Evolutionary conservation across 1,140 invertebrate genomes (phyloP).

Genomic region (Doryteuthis pealeii): DNA sequence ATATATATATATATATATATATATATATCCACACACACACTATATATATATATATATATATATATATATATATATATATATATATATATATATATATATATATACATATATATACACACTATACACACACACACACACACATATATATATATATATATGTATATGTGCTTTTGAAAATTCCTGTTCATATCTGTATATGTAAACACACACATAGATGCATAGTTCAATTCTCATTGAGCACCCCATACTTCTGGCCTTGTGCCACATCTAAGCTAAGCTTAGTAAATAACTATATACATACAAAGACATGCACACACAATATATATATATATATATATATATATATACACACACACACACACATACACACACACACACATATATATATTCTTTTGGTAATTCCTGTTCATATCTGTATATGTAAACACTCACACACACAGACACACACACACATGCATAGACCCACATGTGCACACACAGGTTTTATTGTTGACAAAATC

Average conservation of each 20-base stretch:
- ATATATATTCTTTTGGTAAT: neutral
- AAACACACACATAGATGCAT: neutral
- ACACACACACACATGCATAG: neutral
- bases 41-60: no score
- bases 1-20: neutral
- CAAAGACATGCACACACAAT: no score
- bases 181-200: neutral
- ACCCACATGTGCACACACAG: neutral
- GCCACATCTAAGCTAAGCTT: no score
- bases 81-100: constrained; percentile 4
- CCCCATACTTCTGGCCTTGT: no score
- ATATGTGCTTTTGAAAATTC: neutral
- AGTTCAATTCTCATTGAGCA: no score
- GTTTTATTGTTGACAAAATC: neutral
- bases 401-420: neutral
- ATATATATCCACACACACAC: no score
- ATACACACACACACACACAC: neutral
- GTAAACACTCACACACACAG: neutral
- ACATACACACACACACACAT: neutral
- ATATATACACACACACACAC: neutral
- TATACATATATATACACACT: neutral
- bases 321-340: neutral
- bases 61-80: neutral
- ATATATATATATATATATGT: constrained; percentile 7
- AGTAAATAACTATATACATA: no score